A percentile compares a stretch with the other conserved stretches of the same genome.
phyloP scores from a whole-genome alignment of 2,113 vertebrate species.

The Cyprinus carpio region DNA sequence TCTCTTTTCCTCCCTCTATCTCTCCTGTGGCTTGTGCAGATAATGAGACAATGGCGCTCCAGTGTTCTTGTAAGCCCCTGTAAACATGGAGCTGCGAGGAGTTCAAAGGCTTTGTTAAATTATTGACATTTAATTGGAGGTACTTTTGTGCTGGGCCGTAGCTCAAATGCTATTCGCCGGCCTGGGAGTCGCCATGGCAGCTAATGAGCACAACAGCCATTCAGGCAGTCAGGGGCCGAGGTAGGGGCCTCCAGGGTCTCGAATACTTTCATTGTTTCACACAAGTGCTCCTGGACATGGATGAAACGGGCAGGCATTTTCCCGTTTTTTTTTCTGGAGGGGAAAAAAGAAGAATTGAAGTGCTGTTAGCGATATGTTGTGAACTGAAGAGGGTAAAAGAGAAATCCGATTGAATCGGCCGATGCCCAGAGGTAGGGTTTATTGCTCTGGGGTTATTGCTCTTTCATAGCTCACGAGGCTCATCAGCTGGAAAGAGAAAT shows the following conservation, averaged over 20 bases:
- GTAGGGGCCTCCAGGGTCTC: conserved; percentile 35
- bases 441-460: not conserved
- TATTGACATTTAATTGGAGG: conserved; percentile 65
- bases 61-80: conserved; percentile 56
- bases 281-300: conserved; percentile 51
- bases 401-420: not conserved
- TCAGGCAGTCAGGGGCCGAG: conserved; percentile 37
- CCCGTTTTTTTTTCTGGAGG: not conserved
- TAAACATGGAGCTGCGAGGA: conserved; percentile 54
- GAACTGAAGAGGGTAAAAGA: conserved; percentile 6
- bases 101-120: conserved; percentile 63
- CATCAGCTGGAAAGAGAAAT: not conserved
- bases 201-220: conserved; percentile 55
- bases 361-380: conserved; percentile 27
- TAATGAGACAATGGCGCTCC: conserved; percentile 60
- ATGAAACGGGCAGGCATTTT: conserved; percentile 45
- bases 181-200: conserved; percentile 52
- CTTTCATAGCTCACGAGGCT: not conserved
- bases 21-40: conserved; percentile 41
- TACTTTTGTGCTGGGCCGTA: conserved; percentile 49
- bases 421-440: not conserved
- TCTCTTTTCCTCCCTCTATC: conserved; percentile 15
- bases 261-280: conserved; percentile 53
- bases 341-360: conserved; percentile 2
- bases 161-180: conserved; percentile 45